Evolutionary conservation across 2,888 invertebrate genomes (phyloP).

Genomic region (Trilocha varians): DNA sequence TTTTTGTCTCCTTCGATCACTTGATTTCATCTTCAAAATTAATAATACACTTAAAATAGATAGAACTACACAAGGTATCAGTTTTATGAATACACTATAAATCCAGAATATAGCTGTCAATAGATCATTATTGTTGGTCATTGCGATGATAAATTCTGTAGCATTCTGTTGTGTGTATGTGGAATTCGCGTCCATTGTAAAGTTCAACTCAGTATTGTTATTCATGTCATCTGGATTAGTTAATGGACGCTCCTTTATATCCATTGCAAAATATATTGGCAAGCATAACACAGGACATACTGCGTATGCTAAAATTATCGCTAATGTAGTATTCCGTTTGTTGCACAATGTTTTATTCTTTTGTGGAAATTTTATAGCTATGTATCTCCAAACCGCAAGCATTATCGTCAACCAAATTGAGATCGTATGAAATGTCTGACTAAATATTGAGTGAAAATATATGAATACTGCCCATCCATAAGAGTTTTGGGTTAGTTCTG

Average conservation of each 20-base stretch:
- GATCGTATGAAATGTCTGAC: slow-evolving; percentile 90
- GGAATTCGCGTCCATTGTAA: slow-evolving; percentile 27
- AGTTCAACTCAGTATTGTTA: slow-evolving; percentile 34
- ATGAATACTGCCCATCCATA: slow-evolving; percentile 89
- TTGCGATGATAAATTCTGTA: slow-evolving; percentile 65
- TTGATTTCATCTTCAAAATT: slow-evolving; percentile 84
- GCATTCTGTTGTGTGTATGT: slow-evolving; percentile 15
- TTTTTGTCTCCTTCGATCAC: slow-evolving; percentile 83
- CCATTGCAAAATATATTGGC: slow-evolving; percentile 86
- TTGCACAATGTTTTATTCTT: slow-evolving; percentile 87
- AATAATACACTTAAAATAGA: slow-evolving; percentile 86
- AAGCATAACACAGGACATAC: slow-evolving; percentile 88
- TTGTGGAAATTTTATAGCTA: slow-evolving; percentile 89
- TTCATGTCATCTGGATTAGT: slow-evolving; percentile 10
- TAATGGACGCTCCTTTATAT: slow-evolving; percentile 69
- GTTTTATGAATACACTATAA: slow-evolving; percentile 92
- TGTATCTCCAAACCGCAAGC: slow-evolving; percentile 93
- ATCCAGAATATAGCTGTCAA: slow-evolving; percentile 89
- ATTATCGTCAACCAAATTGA: slow-evolving; percentile 95
- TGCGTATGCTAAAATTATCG: slow-evolving; percentile 84
- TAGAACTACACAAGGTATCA: slow-evolving; percentile 90
- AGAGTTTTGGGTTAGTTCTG: slow-evolving; percentile 55
- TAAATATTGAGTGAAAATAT: slow-evolving; percentile 91
- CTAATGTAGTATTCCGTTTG: slow-evolving; percentile 81
- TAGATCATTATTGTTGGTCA: slow-evolving; percentile 76